Evolutionary conservation across 2,113 vertebrate species (phyloP).

Genomic region (Sapayoa aenigma): DNA sequence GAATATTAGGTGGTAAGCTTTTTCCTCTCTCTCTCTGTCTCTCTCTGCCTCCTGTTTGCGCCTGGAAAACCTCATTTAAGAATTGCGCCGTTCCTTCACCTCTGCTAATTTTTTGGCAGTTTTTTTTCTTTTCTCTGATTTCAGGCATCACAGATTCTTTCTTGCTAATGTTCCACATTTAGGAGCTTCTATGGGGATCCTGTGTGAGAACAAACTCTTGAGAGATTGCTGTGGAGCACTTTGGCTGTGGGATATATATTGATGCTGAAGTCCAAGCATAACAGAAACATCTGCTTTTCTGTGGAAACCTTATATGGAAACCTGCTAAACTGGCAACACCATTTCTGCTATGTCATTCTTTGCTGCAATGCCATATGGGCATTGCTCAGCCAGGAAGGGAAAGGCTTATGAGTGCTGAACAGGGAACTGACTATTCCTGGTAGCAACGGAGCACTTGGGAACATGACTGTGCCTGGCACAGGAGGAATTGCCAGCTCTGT

Average conservation of each 20-base stretch:
- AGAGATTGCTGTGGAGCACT: not conserved
- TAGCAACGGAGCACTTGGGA: fast-evolving
- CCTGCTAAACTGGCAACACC: not conserved
- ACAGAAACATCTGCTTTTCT: not conserved
- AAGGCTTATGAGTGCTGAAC: fast-evolving
- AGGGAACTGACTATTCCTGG: not conserved
- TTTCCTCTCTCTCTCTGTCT: no score
- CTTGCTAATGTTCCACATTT: not conserved
- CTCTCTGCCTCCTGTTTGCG: no score
- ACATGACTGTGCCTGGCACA: not conserved
- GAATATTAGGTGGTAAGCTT: no score
- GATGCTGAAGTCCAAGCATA: not conserved
- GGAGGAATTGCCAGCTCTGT: not conserved
- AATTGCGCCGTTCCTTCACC: no score
- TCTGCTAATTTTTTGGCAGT: no score
- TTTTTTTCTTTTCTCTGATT: no score
- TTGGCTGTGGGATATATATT: not conserved
- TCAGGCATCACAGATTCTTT: no score
- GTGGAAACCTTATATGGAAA: not conserved
- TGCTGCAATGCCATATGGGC: not conserved
- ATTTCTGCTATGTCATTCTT: not conserved
- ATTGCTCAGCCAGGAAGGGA: fast-evolving
- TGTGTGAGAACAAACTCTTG: not conserved
- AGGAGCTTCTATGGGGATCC: not conserved
- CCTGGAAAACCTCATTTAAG: no score